A percentile compares a stretch with the other conserved stretches of the same genome.
Evolutionary conservation across 2,888 invertebrate genomes (phyloP).

Genomic region (Anorthoa munda): DNA sequence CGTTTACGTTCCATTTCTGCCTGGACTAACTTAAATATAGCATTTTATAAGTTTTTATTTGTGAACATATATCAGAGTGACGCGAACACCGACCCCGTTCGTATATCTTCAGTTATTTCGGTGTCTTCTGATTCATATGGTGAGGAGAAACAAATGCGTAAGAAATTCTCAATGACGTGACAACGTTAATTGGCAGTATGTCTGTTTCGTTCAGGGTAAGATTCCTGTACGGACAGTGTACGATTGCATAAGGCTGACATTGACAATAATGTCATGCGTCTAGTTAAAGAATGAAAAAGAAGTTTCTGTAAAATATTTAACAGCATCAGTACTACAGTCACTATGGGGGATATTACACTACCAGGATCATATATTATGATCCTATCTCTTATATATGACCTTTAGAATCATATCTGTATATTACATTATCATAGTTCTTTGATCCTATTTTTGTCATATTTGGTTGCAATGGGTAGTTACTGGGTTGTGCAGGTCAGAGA

Average conservation of each 20-base stretch:
- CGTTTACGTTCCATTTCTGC: conserved; percentile 26
- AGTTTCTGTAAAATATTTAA: background rate
- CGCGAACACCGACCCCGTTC: conserved; percentile 73
- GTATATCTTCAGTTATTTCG: conserved; percentile 74
- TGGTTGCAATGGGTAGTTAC: no score
- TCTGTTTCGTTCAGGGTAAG: conserved; percentile 53
- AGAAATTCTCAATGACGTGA: conserved; percentile 64
- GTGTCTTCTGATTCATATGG: conserved; percentile 74
- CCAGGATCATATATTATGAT: no score
- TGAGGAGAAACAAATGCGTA: conserved; percentile 70
- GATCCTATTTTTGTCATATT: no score
- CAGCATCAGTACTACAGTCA: background rate
- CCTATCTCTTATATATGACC: no score
- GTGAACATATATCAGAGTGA: conserved; percentile 65
- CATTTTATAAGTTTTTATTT: conserved; percentile 70
- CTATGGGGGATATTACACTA: no score
- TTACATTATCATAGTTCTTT: no score
- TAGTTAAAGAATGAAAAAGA: background rate
- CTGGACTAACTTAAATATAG: conserved; percentile 52
- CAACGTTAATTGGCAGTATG: conserved; percentile 61
- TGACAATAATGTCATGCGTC: conserved; percentile 18
- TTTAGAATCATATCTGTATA: no score
- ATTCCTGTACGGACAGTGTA: conserved; percentile 32
- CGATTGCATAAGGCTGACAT: conserved; percentile 39
- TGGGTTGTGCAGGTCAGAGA: no score